Evolutionary conservation across 2,888 invertebrate genomes (phyloP), one percentile per base, ranked within the genome.

Genomic region (Cephonodes hylas): DNA sequence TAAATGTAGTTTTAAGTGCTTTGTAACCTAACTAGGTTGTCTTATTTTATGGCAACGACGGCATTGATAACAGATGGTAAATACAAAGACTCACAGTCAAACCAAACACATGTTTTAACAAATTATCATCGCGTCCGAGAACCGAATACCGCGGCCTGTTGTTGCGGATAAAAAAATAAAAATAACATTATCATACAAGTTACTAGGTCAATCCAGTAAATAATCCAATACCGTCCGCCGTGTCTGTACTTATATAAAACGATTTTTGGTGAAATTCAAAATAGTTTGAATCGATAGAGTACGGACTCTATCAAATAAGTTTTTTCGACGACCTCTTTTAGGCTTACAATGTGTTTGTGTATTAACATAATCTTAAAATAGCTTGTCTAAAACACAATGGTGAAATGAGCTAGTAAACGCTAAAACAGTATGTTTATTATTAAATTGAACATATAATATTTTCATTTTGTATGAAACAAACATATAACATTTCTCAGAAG

Each of bases 391-490:
- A n/a, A n/a, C n/a, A n/a, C n/a, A n/a, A n/a, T n/a, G n/a, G n/a
- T n/a, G n/a, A n/a, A n/a, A n/a, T n/a, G n/a, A n/a, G n/a, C n/a
- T n/a, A n/a, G n/a, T n/a, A n/a, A n/a, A n/a, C n/a, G n/a, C n/a
- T n/a, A n/a, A n/a, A n/a, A n/a, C n/a, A n/a, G n/a, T n/a, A n/a
- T n/a, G n/a, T n/a, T n/a, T n/a, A n/a, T n/a, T n/a, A n/a, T n/a
- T n/a, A n/a, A 13, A 45, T 22, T 13, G 2, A 45, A 45, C 20
- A 18, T 18, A 1, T 31, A 18, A 18, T 10, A 10, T 15, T 18
- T 31, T 10, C 15, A 31, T 10, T 53, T 53, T 53, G 53, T 53
- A 53, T 53, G 31, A 53, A 63, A 48, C 63, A 48, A 59, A 57
- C 22, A 48, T 42, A 46, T 46, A 13, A 46, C 23, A 63, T 58